Percentiles rank a stretch among this genome's conserved stretches.
Evolutionary conservation across 2,888 invertebrate species (phyloP).

Genomic region (Fissipunctia ypsillon): DNA sequence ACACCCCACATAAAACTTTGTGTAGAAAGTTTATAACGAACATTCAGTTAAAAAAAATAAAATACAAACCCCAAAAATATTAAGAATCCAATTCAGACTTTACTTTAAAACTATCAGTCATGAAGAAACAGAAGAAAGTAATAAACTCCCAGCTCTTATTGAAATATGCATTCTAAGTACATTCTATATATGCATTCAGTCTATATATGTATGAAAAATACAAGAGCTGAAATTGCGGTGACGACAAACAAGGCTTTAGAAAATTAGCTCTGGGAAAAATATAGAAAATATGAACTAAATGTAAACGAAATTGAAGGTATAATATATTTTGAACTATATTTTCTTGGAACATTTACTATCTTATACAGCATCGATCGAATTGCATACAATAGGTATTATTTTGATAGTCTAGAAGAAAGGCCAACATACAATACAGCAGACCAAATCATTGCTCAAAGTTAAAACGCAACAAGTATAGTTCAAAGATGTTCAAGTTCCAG

Average conservation of each 20-base stretch:
- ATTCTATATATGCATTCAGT: too few species aligned
- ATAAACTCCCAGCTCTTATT: background rate
- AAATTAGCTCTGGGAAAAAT: constrained; percentile 25
- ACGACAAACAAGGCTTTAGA: background rate
- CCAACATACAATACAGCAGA: background rate
- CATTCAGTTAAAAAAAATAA: background rate
- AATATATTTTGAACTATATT: background rate
- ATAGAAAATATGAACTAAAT: background rate
- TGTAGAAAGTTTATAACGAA: background rate
- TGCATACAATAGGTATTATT: background rate
- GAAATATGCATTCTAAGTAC: background rate
- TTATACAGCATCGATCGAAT: background rate
- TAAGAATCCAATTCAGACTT: background rate
- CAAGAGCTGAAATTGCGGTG: background rate
- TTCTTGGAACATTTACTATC: background rate
- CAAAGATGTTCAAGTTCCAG: background rate
- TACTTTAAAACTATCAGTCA: background rate
- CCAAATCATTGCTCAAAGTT: background rate
- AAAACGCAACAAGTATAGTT: too few species aligned
- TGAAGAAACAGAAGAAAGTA: background rate
- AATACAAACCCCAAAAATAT: background rate
- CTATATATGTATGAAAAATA: too few species aligned
- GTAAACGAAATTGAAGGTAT: constrained; percentile 4
- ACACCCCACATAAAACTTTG: background rate
- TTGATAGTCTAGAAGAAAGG: background rate